Base-by-base conservation (phyloP, 1,140 invertebrate genomes). In the Orchestia grillus region DNA sequence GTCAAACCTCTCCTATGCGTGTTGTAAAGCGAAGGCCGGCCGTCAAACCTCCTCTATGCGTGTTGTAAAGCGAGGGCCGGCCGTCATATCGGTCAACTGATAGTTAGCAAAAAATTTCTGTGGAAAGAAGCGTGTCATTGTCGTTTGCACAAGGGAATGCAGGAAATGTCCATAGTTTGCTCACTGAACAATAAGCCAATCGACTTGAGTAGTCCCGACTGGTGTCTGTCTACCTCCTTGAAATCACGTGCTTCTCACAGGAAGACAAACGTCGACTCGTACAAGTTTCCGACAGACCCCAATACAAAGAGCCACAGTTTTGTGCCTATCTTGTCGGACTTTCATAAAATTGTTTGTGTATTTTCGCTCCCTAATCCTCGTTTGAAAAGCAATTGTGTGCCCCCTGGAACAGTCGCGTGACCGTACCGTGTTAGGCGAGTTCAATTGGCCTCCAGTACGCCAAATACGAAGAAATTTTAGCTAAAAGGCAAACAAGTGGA, bases 401-500 rank as follows among this genome's bases (percentile, higher is more conserved):
- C 11, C 62, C 62, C 1, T 77, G 11, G 3, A 77, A 77, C 23
- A 43, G 41, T 94, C 44, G 92, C 92, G 92, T 94, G 92, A 94
- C 92, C 43, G 43, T 40, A 19, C 92, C 41, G 92, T 36, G 92
- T 94, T 94, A 94, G 44, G 41, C 19, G 6, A 19, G 41, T 45
- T 45, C 6, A 94, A 94, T 94, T 94, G 41, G 92, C 44, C 44
- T 44, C 43, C 11, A 8, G 44, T 94, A 47, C 44, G 41, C 92
- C 92, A 47, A 44, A 94, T 94, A 44, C 92, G 43, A 40, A 47
- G 92, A 94, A 94, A 94, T 94, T 44, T 40, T 44, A 45, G 92
- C 43, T 47, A 94, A 94, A 94, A 94, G 92, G 92, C 44, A 94
- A 94, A 94, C 92, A 94, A 94, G 47, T 40, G 92, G 44, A 94